Evolutionary conservation across 2,888 invertebrate species (phyloP).

Genomic region (Aphodius sticticus): DNA sequence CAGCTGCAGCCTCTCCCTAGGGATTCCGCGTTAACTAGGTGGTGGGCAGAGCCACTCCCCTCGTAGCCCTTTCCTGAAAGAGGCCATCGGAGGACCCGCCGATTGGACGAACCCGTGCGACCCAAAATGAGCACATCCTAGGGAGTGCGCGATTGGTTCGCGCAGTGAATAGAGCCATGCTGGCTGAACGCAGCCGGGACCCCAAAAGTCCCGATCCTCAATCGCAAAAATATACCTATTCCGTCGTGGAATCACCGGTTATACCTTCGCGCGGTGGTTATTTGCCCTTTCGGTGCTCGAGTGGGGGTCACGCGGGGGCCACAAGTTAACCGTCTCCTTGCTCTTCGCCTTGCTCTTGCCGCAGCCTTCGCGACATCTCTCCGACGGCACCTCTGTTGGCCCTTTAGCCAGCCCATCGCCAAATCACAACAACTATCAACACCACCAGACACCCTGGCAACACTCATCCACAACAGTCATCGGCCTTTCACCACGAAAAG

Average conservation of each 20-base stretch:
- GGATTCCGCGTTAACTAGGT: slow-evolving; percentile 38
- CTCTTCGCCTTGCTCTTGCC: slow-evolving; percentile 37
- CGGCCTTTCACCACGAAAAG: background rate
- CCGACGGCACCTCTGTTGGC: background rate
- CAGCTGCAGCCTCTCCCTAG: slow-evolving; percentile 45
- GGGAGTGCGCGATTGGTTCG: slow-evolving; percentile 47
- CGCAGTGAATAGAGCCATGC: slow-evolving; percentile 46
- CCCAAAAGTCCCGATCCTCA: slow-evolving; percentile 41
- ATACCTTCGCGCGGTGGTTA: slow-evolving; percentile 42
- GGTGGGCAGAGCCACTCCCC: slow-evolving; percentile 44
- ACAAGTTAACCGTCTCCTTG: slow-evolving; percentile 40
- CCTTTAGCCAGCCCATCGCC: background rate
- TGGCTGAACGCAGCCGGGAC: slow-evolving; percentile 46
- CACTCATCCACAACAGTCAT: background rate
- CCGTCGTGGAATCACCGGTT: slow-evolving; percentile 43
- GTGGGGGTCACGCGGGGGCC: slow-evolving; percentile 46
- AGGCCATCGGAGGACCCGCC: slow-evolving; percentile 38
- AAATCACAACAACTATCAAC: background rate
- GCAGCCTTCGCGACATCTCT: slow-evolving; percentile 31
- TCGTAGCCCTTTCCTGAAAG: slow-evolving; percentile 44
- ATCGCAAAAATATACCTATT: slow-evolving; percentile 56
- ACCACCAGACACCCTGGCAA: background rate
- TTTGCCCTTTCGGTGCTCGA: slow-evolving; percentile 56
- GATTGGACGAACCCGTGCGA: slow-evolving; percentile 44
- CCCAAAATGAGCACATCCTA: slow-evolving; percentile 47